Evolutionary conservation across 2,888 invertebrate genomes (phyloP).

Genomic region (Microctonus aethiopoides): DNA sequence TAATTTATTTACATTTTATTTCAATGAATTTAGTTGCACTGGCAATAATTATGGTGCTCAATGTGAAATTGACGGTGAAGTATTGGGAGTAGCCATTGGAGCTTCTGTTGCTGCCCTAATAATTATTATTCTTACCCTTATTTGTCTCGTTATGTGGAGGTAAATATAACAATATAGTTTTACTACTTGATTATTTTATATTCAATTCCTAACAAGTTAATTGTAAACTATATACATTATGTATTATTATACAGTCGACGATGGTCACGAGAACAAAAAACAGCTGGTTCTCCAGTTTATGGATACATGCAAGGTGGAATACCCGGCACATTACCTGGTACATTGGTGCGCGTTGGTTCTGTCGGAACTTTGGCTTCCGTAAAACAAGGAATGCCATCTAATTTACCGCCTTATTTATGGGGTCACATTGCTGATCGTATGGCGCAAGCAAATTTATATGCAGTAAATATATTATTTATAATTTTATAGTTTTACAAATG

Average conservation of each 20-base stretch:
- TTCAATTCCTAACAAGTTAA: conserved; percentile 3
- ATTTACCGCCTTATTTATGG: conserved; percentile 80
- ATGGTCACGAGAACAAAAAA: conserved; percentile 91
- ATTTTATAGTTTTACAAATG: background rate
- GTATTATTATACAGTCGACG: conserved; percentile 75
- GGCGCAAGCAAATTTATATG: conserved; percentile 87
- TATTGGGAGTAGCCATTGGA: conserved; percentile 89
- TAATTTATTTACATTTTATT: no score
- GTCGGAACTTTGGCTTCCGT: conserved; percentile 63
- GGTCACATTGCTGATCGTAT: conserved; percentile 91
- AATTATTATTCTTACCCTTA: conserved; percentile 87
- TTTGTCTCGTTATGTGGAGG: conserved; percentile 93
- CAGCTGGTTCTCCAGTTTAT: conserved; percentile 80
- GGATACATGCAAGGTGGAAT: conserved; percentile 80
- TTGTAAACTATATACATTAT: conserved; percentile 9
- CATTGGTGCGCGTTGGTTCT: conserved; percentile 62
- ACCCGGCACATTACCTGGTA: conserved; percentile 63
- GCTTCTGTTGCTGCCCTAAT: conserved; percentile 89
- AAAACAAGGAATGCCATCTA: conserved; percentile 63
- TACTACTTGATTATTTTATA: background rate
- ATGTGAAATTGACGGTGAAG: conserved; percentile 93
- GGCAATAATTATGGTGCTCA: conserved; percentile 88
- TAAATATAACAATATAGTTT: conserved; percentile 63
- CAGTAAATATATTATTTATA: conserved; percentile 70
- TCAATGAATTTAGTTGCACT: conserved; percentile 73